Base-by-base conservation (phyloP, 1,140 invertebrate species). In the Micrasema minimum region DNA sequence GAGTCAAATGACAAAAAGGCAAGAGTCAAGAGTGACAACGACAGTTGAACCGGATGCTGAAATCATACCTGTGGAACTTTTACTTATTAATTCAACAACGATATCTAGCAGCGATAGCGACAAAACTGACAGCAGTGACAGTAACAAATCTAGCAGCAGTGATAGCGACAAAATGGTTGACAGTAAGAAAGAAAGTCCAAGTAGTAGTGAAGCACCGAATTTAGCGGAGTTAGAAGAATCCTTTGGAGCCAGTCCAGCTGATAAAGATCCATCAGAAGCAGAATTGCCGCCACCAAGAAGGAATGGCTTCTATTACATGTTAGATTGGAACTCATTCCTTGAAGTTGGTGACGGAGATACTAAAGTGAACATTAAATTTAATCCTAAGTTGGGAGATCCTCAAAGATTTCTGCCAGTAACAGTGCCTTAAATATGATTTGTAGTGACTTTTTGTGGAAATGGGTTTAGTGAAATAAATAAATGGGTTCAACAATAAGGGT, bases 311-410 rank as follows among this genome's bases (percentile, higher is more conserved):
- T 95, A 94, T 77, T 93, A 93, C 80, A 85, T 93, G 59, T 82
- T 93, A 0, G 93, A 95, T 77, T 93, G 92, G 92, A 94, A 95
- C 77, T 88, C 90, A 11, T 95, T 95, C 76, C 81, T 94, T 2
- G 91, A 93, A 78, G 91, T 94, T 2, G 92, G 92, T 22, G 90
- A 92, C n/a, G 90, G 88, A 57, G 89, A 89, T 26, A 89, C 88
- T 59, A 90, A 90, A 80, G 88, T 94, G 1, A 91, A 92, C 77
- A 85, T 94, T 72, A 87, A 90, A 74, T 92, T 94, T 75, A 87
- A 90, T 66, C 93, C 93, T 0, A 92, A 92, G 83, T 86, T 90
- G 46, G 93, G 93, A 1, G 91, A 94, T 79, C 90, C 90, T 50
- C 86, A 88, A 53, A 87, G 90, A 80, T 94, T 93, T 78, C 79